Evolutionary conservation across 2,113 vertebrate genomes (phyloP).

Genomic region (Spea multiplicata): DNA sequence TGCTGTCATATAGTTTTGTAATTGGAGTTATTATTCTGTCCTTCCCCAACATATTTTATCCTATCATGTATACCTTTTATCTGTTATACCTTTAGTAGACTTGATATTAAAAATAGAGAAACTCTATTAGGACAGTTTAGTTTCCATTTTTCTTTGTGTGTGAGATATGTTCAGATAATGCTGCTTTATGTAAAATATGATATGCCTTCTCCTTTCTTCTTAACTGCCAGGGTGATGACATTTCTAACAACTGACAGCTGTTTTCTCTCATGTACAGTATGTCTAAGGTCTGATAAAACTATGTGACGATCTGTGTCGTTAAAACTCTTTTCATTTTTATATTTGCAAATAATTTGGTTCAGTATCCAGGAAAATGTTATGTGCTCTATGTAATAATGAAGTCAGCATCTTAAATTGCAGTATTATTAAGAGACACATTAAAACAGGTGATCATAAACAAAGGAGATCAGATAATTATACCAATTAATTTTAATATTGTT

Average conservation of each 20-base stretch:
- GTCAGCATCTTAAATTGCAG: neutral
- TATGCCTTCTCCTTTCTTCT: neutral
- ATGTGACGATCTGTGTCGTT: neutral
- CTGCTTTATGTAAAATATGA: neutral
- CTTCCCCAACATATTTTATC: neutral
- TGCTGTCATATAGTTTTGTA: neutral
- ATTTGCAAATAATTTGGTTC: neutral
- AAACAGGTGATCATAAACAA: too few relatives aligned
- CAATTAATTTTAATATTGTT: too few relatives aligned
- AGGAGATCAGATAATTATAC: too few relatives aligned
- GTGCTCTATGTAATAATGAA: neutral
- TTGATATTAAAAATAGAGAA: neutral
- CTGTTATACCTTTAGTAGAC: neutral
- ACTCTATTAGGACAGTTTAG: neutral
- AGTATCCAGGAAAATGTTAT: too few relatives aligned
- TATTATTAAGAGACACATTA: neutral
- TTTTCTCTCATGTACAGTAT: neutral
- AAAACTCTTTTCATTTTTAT: neutral
- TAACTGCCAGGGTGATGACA: neutral
- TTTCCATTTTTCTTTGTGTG: constrained; percentile 7
- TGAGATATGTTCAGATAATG: neutral
- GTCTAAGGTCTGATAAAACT: neutral
- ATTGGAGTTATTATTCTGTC: neutral
- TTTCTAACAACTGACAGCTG: neutral
- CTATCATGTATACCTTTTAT: neutral